Percentiles rank a stretch among this genome's conserved stretches.
phyloP scores from a whole-genome alignment of 92 coral and sea anemone genomes.

The Palythoa caribaeorum region DNA sequence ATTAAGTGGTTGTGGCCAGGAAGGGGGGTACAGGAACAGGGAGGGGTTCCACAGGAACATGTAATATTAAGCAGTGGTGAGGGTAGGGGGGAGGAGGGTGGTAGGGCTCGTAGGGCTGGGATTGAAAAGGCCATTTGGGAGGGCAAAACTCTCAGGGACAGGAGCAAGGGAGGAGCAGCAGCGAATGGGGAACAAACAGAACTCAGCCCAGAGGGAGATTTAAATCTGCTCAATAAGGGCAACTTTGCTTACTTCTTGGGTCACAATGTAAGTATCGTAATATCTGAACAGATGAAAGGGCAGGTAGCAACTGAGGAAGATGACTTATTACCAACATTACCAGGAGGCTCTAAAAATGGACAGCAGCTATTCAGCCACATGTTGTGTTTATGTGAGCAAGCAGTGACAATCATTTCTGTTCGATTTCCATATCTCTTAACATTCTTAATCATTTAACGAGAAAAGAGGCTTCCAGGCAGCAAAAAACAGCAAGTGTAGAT shows the following conservation, averaged over 20 bases:
- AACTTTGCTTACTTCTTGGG: neutral
- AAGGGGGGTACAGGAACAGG: neutral
- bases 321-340: neutral
- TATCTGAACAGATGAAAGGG: neutral
- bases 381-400: neutral
- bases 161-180: neutral
- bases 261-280: neutral
- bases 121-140: neutral
- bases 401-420: neutral
- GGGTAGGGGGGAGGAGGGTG: neutral
- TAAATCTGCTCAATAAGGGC: neutral
- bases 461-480: neutral
- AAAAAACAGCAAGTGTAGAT: neutral
- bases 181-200: neutral
- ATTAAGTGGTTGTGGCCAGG: neutral
- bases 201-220: neutral
- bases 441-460: neutral
- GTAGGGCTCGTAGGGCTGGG: neutral
- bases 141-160: neutral
- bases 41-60: neutral
- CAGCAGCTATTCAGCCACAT: neutral
- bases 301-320: neutral
- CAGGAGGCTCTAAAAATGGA: neutral
- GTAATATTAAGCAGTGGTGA: neutral
- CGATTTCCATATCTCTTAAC: neutral